Evolutionary conservation across 2,113 vertebrate genomes (phyloP).

Genomic region (Phalacrocorax carbo): DNA sequence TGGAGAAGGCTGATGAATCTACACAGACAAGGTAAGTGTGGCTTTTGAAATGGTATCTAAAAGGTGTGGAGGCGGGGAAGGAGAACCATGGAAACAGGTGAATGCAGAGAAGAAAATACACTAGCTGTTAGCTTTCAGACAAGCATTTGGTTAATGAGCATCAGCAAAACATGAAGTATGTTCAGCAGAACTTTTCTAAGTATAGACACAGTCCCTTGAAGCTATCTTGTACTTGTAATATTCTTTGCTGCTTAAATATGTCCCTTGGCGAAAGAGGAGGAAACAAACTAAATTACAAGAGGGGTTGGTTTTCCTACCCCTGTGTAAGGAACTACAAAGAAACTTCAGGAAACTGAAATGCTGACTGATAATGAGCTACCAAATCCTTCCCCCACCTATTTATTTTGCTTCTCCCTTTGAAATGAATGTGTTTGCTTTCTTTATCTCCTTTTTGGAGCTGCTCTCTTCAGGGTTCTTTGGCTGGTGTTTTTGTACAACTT

Average conservation of each 20-base stretch:
- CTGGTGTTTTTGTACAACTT: slow-evolving; percentile 32
- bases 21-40: not conserved
- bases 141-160: not conserved
- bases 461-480: not conserved
- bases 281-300: not conserved
- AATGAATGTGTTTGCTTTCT: not conserved
- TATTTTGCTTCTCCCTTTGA: not conserved
- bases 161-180: not conserved
- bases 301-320: not conserved
- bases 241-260: not conserved
- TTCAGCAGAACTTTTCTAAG: not conserved
- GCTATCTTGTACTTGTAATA: not conserved
- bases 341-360: not conserved
- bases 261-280: not conserved
- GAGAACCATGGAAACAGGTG: not conserved
- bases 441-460: slow-evolving; percentile 17
- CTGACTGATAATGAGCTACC: not conserved
- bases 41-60: not conserved
- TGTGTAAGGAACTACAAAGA: not conserved
- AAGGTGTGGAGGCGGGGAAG: not conserved
- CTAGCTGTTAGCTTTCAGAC: not conserved
- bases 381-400: not conserved
- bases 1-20: not conserved
- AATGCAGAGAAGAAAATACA: not conserved
- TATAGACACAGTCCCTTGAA: not conserved